Base-by-base conservation (phyloP, 2,888 invertebrate species). In the Pocota personata region DNA sequence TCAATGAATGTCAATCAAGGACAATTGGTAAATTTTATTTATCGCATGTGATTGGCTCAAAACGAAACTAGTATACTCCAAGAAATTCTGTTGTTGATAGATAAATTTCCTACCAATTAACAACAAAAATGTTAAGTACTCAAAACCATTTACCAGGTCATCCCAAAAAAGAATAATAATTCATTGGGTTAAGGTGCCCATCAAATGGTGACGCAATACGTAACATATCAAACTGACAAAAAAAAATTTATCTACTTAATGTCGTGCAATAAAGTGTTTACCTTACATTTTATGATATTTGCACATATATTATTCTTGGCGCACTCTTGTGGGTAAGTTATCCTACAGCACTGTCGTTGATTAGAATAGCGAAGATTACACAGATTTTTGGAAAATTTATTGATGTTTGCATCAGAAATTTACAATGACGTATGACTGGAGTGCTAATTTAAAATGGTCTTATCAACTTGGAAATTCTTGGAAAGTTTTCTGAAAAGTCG, bases 221-320 rank as follows among this genome's bases (percentile, higher is more conserved):
- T 14, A 14, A 27, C 52, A 30, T 27, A 52, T 30, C n/a, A 52
- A 27, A 30, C 30, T 27, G 27, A 30, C 10, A 50, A 48, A 19
- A 2, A 48, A 50, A 27, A 21, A 8, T 16, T 7, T 62, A 46
- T 14, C 19, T 37, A 52, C 58, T 35, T 60, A 37, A 60, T 16
- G 30, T 12, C 58, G 35, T 60, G 24, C 24, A 58, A 48, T 37
- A 37, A 64, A 64, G 21, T 66, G 12, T 64, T 57, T 46, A 57
- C 64, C 24, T 64, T 64, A 40, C 19, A 21, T 21, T 62, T 62
- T 57, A 57, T 48, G 4, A 57, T 76, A 27, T 66, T 76, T 66
- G 5, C 55, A 32, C 6, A 14, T 16, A 57, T 43, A 75, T 75
- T 75, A 75, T 16, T 19, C 19, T 46, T 14, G 66, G 66, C 46